phyloP scores from a whole-genome alignment of 2,888 invertebrate species.

The Catonia carolina region DNA sequence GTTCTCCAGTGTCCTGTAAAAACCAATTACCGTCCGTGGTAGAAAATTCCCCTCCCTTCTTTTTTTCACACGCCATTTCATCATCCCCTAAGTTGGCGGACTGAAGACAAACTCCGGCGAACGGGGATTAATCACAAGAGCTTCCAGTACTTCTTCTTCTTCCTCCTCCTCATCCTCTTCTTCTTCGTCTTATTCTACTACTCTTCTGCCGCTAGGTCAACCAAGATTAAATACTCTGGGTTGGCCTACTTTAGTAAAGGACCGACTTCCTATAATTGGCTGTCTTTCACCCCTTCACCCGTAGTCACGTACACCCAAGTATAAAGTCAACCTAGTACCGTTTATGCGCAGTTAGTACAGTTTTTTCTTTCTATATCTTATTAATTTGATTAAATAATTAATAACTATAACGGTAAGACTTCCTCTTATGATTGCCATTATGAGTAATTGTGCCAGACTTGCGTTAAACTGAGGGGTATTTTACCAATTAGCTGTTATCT shows the following conservation, averaged over 20 bases:
- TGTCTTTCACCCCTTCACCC: not conserved
- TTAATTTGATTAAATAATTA: too few relatives aligned
- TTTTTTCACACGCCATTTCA: conserved; percentile 32
- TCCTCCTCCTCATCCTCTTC: not conserved
- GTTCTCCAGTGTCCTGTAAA: conserved; percentile 4
- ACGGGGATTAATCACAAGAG: conserved; percentile 13
- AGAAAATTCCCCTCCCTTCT: conserved; percentile 3
- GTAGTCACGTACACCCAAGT: not conserved
- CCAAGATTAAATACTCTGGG: conserved; percentile 7
- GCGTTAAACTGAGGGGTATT: too few relatives aligned
- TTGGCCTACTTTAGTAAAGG: not conserved
- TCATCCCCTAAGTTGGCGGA: conserved; percentile 30
- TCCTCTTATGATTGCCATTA: too few relatives aligned
- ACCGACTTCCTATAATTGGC: conserved; percentile 8
- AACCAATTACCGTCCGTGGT: conserved; percentile 6
- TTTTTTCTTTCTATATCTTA: too few relatives aligned
- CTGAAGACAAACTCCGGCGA: conserved; percentile 28
- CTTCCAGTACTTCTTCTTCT: not conserved
- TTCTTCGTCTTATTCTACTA: not conserved
- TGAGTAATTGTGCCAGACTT: too few relatives aligned
- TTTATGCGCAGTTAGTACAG: too few relatives aligned
- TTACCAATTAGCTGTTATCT: too few relatives aligned
- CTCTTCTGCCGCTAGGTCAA: not conserved
- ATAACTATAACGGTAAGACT: too few relatives aligned
- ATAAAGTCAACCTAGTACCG: too few relatives aligned